phyloP scores from a whole-genome alignment of 2,797 vertebrate species.

The Australoheros facetus region DNA sequence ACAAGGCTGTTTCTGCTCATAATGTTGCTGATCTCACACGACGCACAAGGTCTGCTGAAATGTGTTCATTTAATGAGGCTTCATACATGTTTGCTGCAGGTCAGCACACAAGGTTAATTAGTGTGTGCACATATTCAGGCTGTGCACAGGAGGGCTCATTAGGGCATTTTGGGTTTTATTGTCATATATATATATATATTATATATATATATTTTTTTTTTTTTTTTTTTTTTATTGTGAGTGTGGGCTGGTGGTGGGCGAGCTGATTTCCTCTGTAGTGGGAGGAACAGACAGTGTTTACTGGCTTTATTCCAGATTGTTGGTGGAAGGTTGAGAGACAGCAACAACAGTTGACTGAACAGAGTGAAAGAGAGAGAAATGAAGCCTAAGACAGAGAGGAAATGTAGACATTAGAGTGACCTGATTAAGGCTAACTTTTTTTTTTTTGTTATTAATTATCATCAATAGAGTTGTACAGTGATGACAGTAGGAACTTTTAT shows the following conservation, averaged over 20 bases:
- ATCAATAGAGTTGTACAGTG: not conserved
- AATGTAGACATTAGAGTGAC: conserved; percentile 37
- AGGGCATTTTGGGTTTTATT: conserved; percentile 15
- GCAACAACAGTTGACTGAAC: conserved; percentile 40
- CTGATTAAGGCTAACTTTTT: conserved; percentile 15
- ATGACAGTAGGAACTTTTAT: not conserved
- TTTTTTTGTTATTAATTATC: not conserved
- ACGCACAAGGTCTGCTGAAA: not conserved
- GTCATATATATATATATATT: not conserved
- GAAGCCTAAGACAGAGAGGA: conserved; percentile 41
- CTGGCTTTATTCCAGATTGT: conserved; percentile 69
- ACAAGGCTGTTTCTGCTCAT: conserved; percentile 33
- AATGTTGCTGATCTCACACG: conserved; percentile 13
- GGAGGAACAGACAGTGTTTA: conserved; percentile 68
- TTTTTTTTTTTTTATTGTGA: conserved; percentile 40
- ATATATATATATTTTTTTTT: not conserved
- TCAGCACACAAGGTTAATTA: conserved; percentile 26
- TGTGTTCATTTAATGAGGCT: conserved; percentile 20
- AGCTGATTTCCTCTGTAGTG: conserved; percentile 70
- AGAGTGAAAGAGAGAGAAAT: conserved; percentile 34
- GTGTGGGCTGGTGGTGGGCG: conserved; percentile 59
- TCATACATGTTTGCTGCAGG: conserved; percentile 14
- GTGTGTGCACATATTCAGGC: conserved; percentile 13
- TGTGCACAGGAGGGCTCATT: conserved; percentile 21
- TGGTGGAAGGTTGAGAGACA: conserved; percentile 70